Conservation (phyloP, 2,113 vertebrate species). For the Mus pahari region DNA sequence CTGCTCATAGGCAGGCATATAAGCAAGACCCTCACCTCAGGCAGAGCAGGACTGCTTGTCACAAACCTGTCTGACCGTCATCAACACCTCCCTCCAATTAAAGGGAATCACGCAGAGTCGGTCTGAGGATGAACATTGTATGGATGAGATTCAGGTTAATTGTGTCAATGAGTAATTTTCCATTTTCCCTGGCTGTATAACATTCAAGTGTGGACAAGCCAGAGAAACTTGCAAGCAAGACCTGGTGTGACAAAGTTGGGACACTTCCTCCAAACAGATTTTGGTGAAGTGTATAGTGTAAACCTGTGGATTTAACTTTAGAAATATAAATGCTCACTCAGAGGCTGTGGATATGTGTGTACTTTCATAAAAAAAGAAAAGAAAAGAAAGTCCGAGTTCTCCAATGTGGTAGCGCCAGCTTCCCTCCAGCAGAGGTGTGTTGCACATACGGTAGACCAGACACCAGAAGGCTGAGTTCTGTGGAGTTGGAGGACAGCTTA, state of each 20-base stretch:
- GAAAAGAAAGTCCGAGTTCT: not conserved
- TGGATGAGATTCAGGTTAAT: not conserved
- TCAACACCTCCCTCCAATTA: not conserved
- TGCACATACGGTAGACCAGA: not conserved
- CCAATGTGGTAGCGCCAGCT: not conserved
- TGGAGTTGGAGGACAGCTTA: not conserved
- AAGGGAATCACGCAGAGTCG: not conserved
- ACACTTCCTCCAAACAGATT: not conserved
- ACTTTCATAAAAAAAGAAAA: not conserved
- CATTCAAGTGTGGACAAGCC: not conserved
- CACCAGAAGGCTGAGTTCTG: fast-evolving
- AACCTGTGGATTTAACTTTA: not conserved
- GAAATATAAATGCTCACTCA: not conserved
- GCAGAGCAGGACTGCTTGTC: not conserved
- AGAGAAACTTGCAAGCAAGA: not conserved
- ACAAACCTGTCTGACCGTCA: not conserved
- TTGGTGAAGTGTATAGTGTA: not conserved
- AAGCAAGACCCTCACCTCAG: not conserved
- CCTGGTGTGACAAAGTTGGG: not conserved
- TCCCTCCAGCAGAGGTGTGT: not conserved
- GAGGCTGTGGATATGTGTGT: too few species aligned
- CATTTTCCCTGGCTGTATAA: not conserved
- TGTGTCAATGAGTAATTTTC: not conserved
- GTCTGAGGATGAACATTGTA: too few species aligned
- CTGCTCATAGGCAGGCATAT: not conserved